Base-by-base conservation (phyloP, 1,140 invertebrate species). In the Hyles euphorbiae region DNA sequence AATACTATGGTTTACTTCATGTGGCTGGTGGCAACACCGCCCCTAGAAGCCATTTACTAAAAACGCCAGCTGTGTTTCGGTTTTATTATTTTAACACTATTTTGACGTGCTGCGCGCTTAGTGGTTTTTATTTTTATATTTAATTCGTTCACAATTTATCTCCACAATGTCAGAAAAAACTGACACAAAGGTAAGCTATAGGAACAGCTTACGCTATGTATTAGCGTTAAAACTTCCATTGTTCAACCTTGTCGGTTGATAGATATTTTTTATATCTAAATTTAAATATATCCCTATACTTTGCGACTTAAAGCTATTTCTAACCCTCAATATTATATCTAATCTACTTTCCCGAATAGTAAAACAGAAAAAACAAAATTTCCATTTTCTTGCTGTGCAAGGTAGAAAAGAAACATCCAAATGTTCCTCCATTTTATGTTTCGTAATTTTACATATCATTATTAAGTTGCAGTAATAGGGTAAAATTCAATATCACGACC, bases 171-270 rank as follows among this genome's bases (percentile, higher is more conserved):
- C 76, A 63, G 79, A 78, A 69, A 73, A 79, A 62, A 61, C 67
- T 56, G 74, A 74, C 54, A 61, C 72, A 47, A 81, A 83, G 81
- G 83, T 83, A 73, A 61, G 76, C 71, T 57, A 8, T 2, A 50
- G 53, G 61, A 63, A 36, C n/a, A 61, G 36, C 54, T 34, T 43
- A 53, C 43, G 62, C 34, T 9, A 56, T 65, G 58, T 60, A 36
- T 49, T 51, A 53, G 43, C 36, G 45, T 51, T 55, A 51, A 68
- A 70, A 65, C 56, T 75, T 77, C 74, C 78, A 82, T 78, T 82
- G 74, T 82, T 82, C 74, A 70, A 75, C 68, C 68, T 81, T 72
- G 68, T 79, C 70, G 58, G 67, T 81, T 78, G 72, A 67, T 82
- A 77, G 60, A 78, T 78, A 76, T 64, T 72, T 72, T 72, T 67